Base-by-base conservation (phyloP, 2,888 invertebrate species). In the Andrena trimmerana region DNA sequence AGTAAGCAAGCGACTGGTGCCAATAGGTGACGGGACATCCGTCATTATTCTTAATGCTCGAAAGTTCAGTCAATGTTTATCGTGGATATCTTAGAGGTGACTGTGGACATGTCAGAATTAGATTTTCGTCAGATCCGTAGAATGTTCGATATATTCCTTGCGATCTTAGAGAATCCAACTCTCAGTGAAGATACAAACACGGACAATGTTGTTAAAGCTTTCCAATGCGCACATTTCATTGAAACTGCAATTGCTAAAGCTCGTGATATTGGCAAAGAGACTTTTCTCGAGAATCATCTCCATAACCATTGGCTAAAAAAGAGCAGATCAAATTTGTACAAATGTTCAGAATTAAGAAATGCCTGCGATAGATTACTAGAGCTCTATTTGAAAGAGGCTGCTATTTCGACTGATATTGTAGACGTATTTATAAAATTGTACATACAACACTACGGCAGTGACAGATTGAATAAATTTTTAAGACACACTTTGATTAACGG, bases 201-300 rank as follows among this genome's bases (percentile, higher is more conserved):
- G 69, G 93, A 94, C 77, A 95, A 95, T 90, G 93, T 96, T 1
- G 94, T 92, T 90, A 95, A 95, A 90, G 94, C 95, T 29, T 96
- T 96, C 83, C 89, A 95, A 82, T 93, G 95, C 79, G 95, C 95
- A 48, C 90, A 91, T 66, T 95, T 96, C 88, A 92, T 96, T 36
- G 96, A 96, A 91, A 95, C 94, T 83, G 94, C 95, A 76, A 91
- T 96, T 7, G 91, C 93, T 67, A 95, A 94, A 89, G 93, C 96
- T 1, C 66, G 81, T 50, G 75, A 89, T 27, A 85, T 90, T 42
- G 94, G 94, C 79, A 94, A 94, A 81, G 93, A 93, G 42, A 91
- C 92, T 63, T 87, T 94, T 48, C 93, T 95, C 54, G 93, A 94
- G 83, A 91, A 94, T 92, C 92, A 95, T 93, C 85, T 95, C 93